Base-by-base conservation (phyloP, 2,113 vertebrate species). In the Oreochromis aureus region DNA sequence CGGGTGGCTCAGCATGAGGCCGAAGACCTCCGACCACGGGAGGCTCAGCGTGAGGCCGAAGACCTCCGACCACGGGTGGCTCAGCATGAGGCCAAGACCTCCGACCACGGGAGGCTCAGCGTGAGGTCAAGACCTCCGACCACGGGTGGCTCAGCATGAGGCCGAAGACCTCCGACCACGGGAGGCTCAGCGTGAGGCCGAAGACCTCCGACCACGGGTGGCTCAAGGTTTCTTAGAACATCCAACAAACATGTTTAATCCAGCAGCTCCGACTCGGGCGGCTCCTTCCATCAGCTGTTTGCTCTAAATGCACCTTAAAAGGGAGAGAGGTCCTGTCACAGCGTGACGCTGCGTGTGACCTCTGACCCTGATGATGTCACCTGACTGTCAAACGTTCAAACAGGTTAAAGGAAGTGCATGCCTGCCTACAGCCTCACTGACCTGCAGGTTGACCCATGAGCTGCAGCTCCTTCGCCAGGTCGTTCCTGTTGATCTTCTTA, bases 81-180 rank as follows among this genome's bases (percentile, higher is more conserved):
- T 32, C 56, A 59, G 24, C 0, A 15, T 6, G 30, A 61, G 2
- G 8, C 58, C 0, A 61, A 15, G 24, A 58, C 24, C 22, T 7
- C 22, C 9, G 5, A 53, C 51, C 51, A 48, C 6, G 0, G 46
- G 30, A 48, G 46, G 2, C 46, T 48, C 2, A 1, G 48, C 2
- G 48, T 51, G 48, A 19, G 0, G 16, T 7, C 0, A 51, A 51
- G 18, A 53, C 18, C 3, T 53, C 18, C 8, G 8, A n/a, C 51
- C 18, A 19, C 18, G 1, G 2, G 16, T 9, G 48, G 4, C 48
- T 18, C 7, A 1, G 44, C 2, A 2, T 51, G 46, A 18, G 0
- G 46, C 13, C 30, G 30, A 30, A 30, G 5, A 30, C 30, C 30
- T 30, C 30, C 30, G 30, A 30, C 30, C 30, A 30, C 30, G 30